Conservation (phyloP, 2,113 vertebrate species). For the Mellivora capensis region DNA sequence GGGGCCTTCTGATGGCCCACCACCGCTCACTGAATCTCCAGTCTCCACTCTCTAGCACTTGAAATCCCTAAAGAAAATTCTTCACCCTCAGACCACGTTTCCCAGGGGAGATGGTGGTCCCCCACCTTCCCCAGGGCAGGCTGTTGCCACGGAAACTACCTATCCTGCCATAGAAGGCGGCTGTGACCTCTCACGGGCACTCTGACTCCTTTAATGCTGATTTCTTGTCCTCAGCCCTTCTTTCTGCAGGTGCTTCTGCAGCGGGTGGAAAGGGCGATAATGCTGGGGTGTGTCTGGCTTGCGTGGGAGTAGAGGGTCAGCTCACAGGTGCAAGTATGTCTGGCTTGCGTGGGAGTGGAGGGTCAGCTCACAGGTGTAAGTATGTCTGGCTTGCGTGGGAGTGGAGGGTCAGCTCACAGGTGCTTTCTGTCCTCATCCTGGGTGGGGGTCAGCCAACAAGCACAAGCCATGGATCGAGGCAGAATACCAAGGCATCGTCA, state of each 20-base stretch:
- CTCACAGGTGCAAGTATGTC: neutral
- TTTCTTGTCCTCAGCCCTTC: neutral
- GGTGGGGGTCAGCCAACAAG: conserved; percentile 91
- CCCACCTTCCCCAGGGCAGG: neutral
- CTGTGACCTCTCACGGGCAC: neutral
- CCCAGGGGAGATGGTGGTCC: neutral
- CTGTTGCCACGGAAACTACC: conserved; percentile 28
- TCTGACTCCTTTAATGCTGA: neutral
- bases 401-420: neutral
- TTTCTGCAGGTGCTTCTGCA: neutral
- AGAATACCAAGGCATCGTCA: conserved; percentile 97
- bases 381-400: neutral
- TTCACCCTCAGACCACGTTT: neutral
- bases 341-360: neutral
- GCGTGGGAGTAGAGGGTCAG: no score
- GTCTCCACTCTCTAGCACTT: neutral
- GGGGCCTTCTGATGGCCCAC: neutral
- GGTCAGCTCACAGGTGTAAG: conserved; percentile 3
- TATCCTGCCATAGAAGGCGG: neutral
- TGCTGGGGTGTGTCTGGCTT: neutral
- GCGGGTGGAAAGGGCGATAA: neutral
- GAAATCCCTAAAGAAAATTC: neutral
- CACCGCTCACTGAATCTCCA: neutral
- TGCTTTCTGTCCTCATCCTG: conserved; percentile 52
- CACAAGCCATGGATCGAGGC: conserved; percentile 99